Percentiles rank a stretch among this genome's conserved stretches.
Evolutionary conservation across 2,113 vertebrate genomes (phyloP).

Genomic region (Isichthys henryi): DNA sequence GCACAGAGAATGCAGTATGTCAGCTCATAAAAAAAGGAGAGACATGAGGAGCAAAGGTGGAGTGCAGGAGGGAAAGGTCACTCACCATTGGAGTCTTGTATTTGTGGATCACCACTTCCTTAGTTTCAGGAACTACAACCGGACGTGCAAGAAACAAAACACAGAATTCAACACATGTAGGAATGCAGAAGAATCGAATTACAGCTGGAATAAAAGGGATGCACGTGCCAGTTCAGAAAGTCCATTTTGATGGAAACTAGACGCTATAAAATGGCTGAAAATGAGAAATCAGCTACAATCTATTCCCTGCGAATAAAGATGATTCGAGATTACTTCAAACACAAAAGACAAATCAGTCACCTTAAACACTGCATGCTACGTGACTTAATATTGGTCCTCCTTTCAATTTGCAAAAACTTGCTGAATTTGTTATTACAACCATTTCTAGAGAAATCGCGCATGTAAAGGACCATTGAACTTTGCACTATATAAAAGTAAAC

Average conservation of each 20-base stretch:
- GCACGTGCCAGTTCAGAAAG: background rate
- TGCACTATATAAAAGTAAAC: background rate
- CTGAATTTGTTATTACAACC: background rate
- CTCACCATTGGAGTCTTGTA: constrained; percentile 99
- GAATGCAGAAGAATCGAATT: background rate
- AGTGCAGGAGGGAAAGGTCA: constrained; percentile 34
- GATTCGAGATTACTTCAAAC: background rate
- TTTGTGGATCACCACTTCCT: constrained; percentile 99
- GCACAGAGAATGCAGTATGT: background rate
- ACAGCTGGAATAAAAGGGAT: constrained; percentile 9
- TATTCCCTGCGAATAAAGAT: background rate
- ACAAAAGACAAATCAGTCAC: background rate
- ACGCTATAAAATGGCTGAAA: background rate
- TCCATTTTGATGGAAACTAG: background rate
- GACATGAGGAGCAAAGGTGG: background rate
- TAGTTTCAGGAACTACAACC: constrained; percentile 99
- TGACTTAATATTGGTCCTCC: background rate
- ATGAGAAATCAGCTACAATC: background rate
- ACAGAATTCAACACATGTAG: constrained; percentile 80
- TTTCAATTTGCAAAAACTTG: background rate
- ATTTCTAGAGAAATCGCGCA: background rate
- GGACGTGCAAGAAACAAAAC: constrained; percentile 94
- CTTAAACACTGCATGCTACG: background rate
- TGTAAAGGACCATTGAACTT: background rate
- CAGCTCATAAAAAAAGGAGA: background rate